Evolutionary conservation across 2,113 vertebrate species (phyloP).

Genomic region (Syrrhaptes paradoxus): DNA sequence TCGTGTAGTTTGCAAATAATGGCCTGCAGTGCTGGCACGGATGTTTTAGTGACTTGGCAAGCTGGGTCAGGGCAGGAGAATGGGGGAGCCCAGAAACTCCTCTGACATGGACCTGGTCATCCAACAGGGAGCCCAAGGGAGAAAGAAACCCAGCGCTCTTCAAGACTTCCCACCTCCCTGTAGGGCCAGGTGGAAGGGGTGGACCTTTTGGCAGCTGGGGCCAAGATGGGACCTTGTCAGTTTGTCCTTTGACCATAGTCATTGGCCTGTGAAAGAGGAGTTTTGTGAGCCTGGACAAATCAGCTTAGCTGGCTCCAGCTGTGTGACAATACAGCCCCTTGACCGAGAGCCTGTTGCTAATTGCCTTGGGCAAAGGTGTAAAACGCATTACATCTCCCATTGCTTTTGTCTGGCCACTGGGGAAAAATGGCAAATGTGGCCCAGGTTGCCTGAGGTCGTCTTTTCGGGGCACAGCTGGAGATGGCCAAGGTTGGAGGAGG

Average conservation of each 20-base stretch:
- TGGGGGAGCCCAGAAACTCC: not conserved
- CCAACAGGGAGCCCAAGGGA: not conserved
- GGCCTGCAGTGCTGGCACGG: not conserved
- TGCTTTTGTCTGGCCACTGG: not conserved
- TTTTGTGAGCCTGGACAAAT: not conserved
- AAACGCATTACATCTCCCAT: conserved; percentile 1
- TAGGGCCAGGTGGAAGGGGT: not conserved
- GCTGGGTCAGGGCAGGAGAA: not conserved
- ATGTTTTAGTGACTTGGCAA: not conserved
- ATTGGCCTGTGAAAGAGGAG: conserved; percentile 33
- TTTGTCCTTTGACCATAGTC: conserved; percentile 20
- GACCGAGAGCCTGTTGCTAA: not conserved
- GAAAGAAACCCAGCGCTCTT: not conserved
- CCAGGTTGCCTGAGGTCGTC: not conserved
- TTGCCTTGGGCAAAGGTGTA: not conserved
- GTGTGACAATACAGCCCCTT: conserved; percentile 20
- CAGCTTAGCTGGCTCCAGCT: conserved; percentile 51
- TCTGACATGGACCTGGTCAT: not conserved
- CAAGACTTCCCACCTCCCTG: not conserved
- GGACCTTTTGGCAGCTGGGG: conserved; percentile 7
- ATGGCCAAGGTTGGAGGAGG: fast-evolving
- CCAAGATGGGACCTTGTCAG: not conserved
- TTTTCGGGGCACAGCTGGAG: not conserved
- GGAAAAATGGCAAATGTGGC: not conserved
- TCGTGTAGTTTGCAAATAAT: not conserved